Base-by-base conservation (phyloP, 2,797 vertebrate species). In the Schizothorax lantsangensis region DNA sequence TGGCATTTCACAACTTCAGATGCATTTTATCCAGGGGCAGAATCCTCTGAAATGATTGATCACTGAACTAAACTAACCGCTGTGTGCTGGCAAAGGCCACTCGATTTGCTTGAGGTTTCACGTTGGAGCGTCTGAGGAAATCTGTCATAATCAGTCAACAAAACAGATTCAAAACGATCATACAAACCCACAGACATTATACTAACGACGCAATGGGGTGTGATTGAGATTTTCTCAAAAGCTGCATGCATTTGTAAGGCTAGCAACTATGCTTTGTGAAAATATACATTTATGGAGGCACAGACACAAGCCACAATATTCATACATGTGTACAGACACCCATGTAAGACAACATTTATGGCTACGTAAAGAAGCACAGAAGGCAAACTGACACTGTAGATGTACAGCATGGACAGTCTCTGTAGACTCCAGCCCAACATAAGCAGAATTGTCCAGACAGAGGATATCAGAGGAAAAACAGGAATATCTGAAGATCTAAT, bases 41-140 rank as follows among this genome's bases (percentile, higher is more conserved):
- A 79, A 84, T 68, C 9, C 45, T 77, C 43, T 52, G 21, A 79
- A 79, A 69, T 45, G n/a, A 79, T 26, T 79, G 64, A 85, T 54
- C 23, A 30, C 23, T 54, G 10, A 69, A 30, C 7, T 69, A 79
- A 78, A 78, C 36, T 23, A 40, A 54, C 33, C 43, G 2, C 5
- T 30, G 21, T 38, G 21, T 68, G 57, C 21, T 68, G 23, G 43
- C 23, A 43, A 84, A 85, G 84, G 75, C 75, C 7, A 79, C 47
- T 79, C 54, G 15, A 40, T 69, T 19, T 1, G 33, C 47, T 64
- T 68, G 83, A 77, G 57, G 40, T 52, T 75, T 74, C 12, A 45
- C 0, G 10, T 74, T 75, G 40, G 71, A 30, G 57, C 11, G 5
- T n/a, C 38, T 62, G 54, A 74, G 6, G 15, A 59, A 19, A 84